phyloP scores from a whole-genome alignment of 1,140 invertebrate genomes.

The Papilio polyxenes region DNA sequence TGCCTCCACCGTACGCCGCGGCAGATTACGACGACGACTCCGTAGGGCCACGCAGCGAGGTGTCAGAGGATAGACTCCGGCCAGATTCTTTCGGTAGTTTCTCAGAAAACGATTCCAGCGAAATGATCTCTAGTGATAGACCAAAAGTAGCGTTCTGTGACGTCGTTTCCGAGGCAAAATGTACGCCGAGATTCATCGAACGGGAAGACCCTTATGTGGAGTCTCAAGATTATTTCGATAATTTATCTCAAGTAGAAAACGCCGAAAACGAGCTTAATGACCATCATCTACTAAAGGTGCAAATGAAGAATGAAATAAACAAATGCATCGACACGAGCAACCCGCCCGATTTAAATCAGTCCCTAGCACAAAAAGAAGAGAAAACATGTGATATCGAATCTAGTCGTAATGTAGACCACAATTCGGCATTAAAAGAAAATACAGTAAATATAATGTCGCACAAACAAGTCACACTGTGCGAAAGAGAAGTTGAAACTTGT shows the following conservation, averaged over 20 bases:
- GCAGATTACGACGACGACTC: constrained; percentile 77
- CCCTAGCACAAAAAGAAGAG: constrained; percentile 56
- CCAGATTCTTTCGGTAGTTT: constrained; percentile 77
- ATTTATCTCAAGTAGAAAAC: constrained; percentile 67
- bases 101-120: constrained; percentile 75
- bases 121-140: constrained; percentile 60
- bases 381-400: constrained; percentile 64
- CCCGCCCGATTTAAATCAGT: constrained; percentile 53
- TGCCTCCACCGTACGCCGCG: constrained; percentile 75
- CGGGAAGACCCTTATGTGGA: constrained; percentile 73
- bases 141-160: constrained; percentile 63
- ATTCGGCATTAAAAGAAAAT: constrained; percentile 71
- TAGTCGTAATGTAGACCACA: constrained; percentile 67
- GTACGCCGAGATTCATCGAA: constrained; percentile 73
- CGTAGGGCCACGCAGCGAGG: constrained; percentile 72
- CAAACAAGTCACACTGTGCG: constrained; percentile 53
- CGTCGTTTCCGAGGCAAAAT: constrained; percentile 70
- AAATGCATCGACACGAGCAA: constrained; percentile 67
- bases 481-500: constrained; percentile 55
- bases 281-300: constrained; percentile 73
- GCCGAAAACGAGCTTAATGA: constrained; percentile 75
- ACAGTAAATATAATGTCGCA: constrained; percentile 71
- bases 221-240: constrained; percentile 69
- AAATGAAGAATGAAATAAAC: constrained; percentile 79
- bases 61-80: constrained; percentile 72